Percentiles rank a stretch among this genome's conserved stretches.
Conservation (phyloP, 2,888 invertebrate species). For the Campoplex nolae region DNA sequence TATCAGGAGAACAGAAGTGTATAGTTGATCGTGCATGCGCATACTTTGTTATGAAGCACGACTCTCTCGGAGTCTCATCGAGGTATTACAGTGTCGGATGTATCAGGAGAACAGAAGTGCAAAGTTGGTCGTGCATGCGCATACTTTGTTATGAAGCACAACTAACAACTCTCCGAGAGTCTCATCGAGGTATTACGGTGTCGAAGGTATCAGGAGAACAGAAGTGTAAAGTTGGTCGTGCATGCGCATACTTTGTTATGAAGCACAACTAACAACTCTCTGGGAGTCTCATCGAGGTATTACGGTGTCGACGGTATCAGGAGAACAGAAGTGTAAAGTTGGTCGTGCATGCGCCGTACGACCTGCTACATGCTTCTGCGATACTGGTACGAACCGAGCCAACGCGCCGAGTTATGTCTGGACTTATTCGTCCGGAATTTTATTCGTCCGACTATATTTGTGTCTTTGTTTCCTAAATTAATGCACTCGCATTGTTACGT, state of each 20-base stretch:
- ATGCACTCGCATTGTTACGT: background rate
- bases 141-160: too few species aligned
- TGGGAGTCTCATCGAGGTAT: constrained; percentile 1
- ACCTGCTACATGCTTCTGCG: background rate
- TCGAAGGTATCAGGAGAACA: background rate
- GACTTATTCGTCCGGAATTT: constrained; percentile 2
- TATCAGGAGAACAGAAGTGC: background rate
- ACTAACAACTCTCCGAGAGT: background rate
- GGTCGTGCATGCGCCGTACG: background rate
- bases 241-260: background rate
- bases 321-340: background rate
- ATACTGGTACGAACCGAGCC: constrained; percentile 2
- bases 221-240: background rate
- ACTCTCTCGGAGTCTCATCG: background rate
- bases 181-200: constrained; percentile 8
- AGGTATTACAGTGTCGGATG: background rate
- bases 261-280: too few species aligned
- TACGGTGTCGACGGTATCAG: background rate
- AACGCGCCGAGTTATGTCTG: constrained; percentile 15
- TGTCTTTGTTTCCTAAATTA: background rate
- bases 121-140: background rate
- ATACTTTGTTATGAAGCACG: too few species aligned
- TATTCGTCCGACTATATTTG: background rate
- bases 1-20: background rate
- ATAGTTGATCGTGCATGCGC: background rate